Evolutionary conservation across 2,797 vertebrate species (phyloP), one percentile per base, ranked within the genome.

Genomic region (Enteromius radiatus): DNA sequence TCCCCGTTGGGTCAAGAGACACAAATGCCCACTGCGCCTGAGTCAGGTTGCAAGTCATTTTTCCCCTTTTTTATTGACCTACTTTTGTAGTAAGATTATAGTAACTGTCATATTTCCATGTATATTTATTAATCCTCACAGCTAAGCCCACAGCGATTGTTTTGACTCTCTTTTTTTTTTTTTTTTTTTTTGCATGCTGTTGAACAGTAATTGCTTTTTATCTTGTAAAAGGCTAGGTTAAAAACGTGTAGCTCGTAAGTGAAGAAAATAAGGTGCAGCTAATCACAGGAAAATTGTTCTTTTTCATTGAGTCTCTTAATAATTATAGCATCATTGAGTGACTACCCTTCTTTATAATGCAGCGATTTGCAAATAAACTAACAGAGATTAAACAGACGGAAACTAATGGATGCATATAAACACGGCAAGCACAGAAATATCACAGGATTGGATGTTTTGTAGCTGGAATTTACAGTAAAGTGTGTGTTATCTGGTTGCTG

Each of bases 51-150:
- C 91, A 89, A 90, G 86, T 73, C 7, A 21, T 45, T 80, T 54
- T 26, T 28, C 68, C 54, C 19, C 28, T 56, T 84, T 83, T 76
- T 78, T 77, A 88, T 85, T 93, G 94, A 95, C 94, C 94, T 94
- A 95, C 89, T 95, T 95, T 92, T 88, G 89, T 88, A 89, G 91
- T 91, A 91, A 94, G 94, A 95, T 95, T 93, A 94, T 93, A 92
- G 91, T 93, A 94, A 92, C 93, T 93, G 92, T 92, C 91, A 92
- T 92, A 93, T 92, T 91, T 86, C 86, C 90, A 91, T 94, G 94
- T 93, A 91, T 93, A 91, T 94, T 93, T 94, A 93, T 93, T 94
- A 95, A 95, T 95, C 92, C 93, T 90, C 84, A 89, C 86, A 92
- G 92, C 92, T 92, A 91, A 94, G 90, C 92, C 91, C 43, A 86